Percentiles rank a stretch among this genome's conserved stretches.
Evolutionary conservation across 1,140 invertebrate genomes (phyloP).

Genomic region (Drosophila parabipectinata): DNA sequence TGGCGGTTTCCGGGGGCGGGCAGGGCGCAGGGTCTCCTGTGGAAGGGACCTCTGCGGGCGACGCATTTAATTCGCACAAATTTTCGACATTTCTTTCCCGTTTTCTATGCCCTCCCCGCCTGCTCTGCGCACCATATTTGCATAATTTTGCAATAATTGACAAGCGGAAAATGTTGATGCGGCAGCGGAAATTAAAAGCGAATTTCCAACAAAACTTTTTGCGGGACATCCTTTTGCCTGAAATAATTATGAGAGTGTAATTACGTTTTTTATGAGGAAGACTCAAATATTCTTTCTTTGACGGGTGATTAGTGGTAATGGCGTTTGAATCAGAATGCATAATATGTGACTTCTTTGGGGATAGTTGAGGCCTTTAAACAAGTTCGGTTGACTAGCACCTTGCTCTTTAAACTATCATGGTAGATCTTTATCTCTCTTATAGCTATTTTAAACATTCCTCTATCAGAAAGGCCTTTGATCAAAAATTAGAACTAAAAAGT

Average conservation of each 20-base stretch:
- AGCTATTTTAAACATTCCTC: too few species aligned
- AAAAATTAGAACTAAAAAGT: too few species aligned
- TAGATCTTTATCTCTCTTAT: too few species aligned
- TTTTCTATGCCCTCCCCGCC: conserved; percentile 1
- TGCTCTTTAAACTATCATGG: too few species aligned
- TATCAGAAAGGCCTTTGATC: too few species aligned
- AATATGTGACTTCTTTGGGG: too few species aligned
- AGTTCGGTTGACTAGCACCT: too few species aligned
- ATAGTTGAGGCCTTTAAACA: too few species aligned
- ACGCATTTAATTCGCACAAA: conserved; percentile 53
- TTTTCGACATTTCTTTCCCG: conserved; percentile 64
- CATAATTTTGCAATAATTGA: conserved; percentile 80
- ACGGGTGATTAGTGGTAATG: background rate
- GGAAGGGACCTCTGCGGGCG: conserved; percentile 22
- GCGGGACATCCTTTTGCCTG: conserved; percentile 20
- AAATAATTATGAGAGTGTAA: conserved; percentile 52
- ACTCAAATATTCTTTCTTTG: background rate
- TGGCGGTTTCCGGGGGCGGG: conserved; percentile 2
- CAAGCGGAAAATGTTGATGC: conserved; percentile 79
- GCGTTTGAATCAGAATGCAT: background rate
- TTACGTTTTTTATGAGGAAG: conserved; percentile 17
- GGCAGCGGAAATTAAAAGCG: conserved; percentile 78
- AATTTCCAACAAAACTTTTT: conserved; percentile 72
- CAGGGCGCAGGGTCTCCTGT: background rate
- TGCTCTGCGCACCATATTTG: conserved; percentile 59